Evolutionary conservation across 1,140 invertebrate genomes (phyloP).

Genomic region (Zelostemma sp.): DNA sequence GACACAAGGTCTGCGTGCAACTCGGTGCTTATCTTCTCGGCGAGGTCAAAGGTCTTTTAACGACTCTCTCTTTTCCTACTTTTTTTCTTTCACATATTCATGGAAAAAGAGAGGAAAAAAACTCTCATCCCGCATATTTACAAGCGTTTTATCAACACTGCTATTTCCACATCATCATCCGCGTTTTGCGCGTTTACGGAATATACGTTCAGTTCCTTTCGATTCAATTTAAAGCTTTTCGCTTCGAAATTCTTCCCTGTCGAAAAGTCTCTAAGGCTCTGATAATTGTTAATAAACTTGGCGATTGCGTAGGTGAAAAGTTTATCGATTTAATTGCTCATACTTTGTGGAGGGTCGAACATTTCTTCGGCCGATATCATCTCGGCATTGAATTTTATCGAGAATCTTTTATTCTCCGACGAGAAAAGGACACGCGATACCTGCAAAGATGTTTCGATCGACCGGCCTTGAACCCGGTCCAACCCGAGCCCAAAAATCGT

Average conservation of each 20-base stretch:
- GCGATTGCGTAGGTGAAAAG: conserved; percentile 45
- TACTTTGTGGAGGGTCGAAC: conserved; percentile 41
- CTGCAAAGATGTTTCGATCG: conserved; percentile 6
- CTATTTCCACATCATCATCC: conserved; percentile 19
- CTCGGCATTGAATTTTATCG: conserved; percentile 35
- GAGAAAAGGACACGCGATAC: conserved; percentile 35
- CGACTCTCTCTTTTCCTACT: conserved; percentile 35
- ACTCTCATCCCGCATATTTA: conserved; percentile 23
- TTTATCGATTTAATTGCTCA: conserved; percentile 48
- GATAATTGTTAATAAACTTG: conserved; percentile 46
- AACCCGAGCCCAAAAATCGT: neutral
- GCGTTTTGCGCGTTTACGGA: neutral
- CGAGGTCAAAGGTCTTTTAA: conserved; percentile 35
- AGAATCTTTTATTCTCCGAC: conserved; percentile 38
- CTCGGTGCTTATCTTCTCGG: conserved; percentile 26
- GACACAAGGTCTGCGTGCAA: neutral
- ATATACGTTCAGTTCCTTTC: conserved; percentile 27
- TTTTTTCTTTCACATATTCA: conserved; percentile 12
- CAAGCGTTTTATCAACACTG: conserved; percentile 18
- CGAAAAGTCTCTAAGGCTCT: conserved; percentile 10
- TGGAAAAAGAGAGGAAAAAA: conserved; percentile 5
- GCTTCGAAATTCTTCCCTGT: conserved; percentile 30
- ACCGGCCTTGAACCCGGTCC: conserved; percentile 35
- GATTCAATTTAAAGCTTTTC: conserved; percentile 3
- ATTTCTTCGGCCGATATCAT: conserved; percentile 27